phyloP scores from a whole-genome alignment of 2,113 vertebrate species.

The Xiphophorus hellerii region DNA sequence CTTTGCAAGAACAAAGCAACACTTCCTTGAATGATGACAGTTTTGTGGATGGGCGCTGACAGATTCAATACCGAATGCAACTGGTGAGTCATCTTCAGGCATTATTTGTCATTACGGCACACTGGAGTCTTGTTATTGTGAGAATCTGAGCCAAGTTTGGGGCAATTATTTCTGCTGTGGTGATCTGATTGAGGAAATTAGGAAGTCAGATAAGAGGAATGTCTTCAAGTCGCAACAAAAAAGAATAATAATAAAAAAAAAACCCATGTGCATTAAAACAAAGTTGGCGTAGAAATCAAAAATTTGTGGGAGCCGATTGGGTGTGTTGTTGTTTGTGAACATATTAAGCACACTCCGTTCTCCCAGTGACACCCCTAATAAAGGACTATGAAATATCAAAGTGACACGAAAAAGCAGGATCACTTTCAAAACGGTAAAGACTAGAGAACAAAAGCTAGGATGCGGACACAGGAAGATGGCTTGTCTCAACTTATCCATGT shows the following conservation, averaged over 20 bases:
- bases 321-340: not conserved
- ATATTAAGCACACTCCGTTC: not conserved
- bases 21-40: slow-evolving; percentile 65
- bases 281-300: slow-evolving; percentile 5
- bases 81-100: slow-evolving; percentile 64
- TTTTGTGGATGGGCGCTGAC: slow-evolving; percentile 54
- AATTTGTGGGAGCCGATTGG: not conserved
- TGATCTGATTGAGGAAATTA: slow-evolving; percentile 45
- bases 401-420: too few species aligned
- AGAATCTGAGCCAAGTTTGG: slow-evolving; percentile 43
- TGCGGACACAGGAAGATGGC: too few species aligned
- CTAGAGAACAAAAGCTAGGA: too few species aligned
- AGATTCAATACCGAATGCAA: slow-evolving; percentile 63
- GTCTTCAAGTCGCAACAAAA: slow-evolving; percentile 39
- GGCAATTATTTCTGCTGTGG: slow-evolving; percentile 49
- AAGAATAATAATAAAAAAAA: not conserved
- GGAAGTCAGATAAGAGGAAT: slow-evolving; percentile 20
- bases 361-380: not conserved
- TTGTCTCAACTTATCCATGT: too few species aligned
- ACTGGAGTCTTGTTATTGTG: slow-evolving; percentile 52
- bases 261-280: not conserved
- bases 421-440: too few species aligned
- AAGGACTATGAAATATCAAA: not conserved
- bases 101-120: slow-evolving; percentile 61
- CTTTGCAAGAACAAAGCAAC: slow-evolving; percentile 54